Evolutionary conservation across 2,888 invertebrate genomes (phyloP).

Genomic region (Tetramorium bicarinatum): DNA sequence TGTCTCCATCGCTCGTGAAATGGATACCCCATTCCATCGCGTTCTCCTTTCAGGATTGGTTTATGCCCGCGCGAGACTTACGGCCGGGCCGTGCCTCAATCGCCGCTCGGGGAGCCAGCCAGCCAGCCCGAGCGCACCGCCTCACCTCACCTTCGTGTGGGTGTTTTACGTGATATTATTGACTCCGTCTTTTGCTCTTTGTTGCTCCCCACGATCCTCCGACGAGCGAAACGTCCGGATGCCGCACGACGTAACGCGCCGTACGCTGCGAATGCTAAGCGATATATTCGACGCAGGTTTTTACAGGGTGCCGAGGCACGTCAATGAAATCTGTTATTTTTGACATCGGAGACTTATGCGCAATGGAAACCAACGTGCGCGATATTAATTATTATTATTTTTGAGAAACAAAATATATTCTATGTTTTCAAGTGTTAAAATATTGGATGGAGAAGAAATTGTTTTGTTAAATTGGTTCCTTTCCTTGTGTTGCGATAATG

Average conservation of each 20-base stretch:
- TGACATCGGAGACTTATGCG: not conserved
- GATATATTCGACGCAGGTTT: constrained; percentile 26
- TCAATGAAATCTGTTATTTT: constrained; percentile 18
- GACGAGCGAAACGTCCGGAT: constrained; percentile 21
- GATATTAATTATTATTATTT: constrained; percentile 18
- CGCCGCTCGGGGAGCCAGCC: constrained; percentile 58
- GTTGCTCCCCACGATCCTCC: constrained; percentile 41
- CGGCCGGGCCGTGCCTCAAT: constrained; percentile 78
- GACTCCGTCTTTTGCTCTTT: constrained; percentile 69
- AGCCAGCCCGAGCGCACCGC: constrained; percentile 66
- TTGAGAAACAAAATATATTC: not conserved
- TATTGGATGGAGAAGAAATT: not conserved
- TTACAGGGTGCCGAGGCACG: not conserved
- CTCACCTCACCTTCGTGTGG: constrained; percentile 73
- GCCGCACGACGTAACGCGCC: constrained; percentile 25
- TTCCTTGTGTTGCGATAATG: not conserved
- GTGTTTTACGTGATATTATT: constrained; percentile 81
- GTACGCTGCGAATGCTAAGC: constrained; percentile 20
- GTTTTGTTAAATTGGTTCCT: not conserved
- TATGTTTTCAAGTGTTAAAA: not conserved
- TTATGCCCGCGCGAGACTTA: constrained; percentile 82
- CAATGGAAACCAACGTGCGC: not conserved
- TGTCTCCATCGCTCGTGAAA: constrained; percentile 85
- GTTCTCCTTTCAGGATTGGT: constrained; percentile 84
- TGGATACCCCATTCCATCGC: constrained; percentile 82